A percentile compares a stretch with the other conserved stretches of the same genome.
These are phyloP conservation scores for Heliothis virescens DNA, from an alignment of 1,140 invertebrate genomes.

Conservation along the genomic window DNA sequence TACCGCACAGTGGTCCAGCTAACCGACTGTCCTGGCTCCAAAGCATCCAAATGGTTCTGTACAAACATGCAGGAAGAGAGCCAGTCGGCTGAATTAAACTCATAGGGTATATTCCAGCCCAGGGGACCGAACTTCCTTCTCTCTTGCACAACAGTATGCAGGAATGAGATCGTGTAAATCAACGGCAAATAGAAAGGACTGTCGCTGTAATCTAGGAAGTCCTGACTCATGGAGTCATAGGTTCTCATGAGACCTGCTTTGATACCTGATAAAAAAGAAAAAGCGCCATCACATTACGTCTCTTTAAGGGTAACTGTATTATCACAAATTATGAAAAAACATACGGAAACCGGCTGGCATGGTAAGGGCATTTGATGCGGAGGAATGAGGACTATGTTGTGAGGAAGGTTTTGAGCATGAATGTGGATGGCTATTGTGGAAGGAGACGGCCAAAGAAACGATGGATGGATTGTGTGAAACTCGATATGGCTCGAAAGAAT, in stretches of 20 bases:
- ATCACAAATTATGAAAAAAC: no score
- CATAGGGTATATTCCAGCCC: slow-evolving; percentile 97
- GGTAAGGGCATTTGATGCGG: no score
- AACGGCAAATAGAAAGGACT: slow-evolving; percentile 93
- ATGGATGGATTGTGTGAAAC: no score
- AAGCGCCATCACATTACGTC: no score
- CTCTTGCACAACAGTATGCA: slow-evolving; percentile 95
- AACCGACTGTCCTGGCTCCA: slow-evolving; percentile 92
- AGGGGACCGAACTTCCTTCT: slow-evolving; percentile 96
- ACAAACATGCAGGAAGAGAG: slow-evolving; percentile 96
- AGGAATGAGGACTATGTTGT: no score
- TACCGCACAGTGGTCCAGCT: slow-evolving; percentile 94
- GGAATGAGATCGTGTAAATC: slow-evolving; percentile 94
- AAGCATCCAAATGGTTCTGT: slow-evolving; percentile 96
- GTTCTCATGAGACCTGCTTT: slow-evolving; percentile 93
- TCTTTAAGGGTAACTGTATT: no score
- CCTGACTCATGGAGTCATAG: slow-evolving; percentile 93
- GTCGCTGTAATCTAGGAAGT: slow-evolving; percentile 95
- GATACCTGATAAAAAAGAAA: slow-evolving; percentile 72
- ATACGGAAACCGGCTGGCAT: not conserved
- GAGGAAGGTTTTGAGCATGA: no score
- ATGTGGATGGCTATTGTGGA: not conserved
- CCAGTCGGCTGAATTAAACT: slow-evolving; percentile 97
- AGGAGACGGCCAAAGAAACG: no score
- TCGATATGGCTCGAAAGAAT: no score